Percentiles rank a stretch among this genome's conserved stretches.
These are phyloP conservation scores for Emydocephalus ijimae DNA, from an alignment of 2,113 vertebrate genomes.

Conservation along the genomic window DNA sequence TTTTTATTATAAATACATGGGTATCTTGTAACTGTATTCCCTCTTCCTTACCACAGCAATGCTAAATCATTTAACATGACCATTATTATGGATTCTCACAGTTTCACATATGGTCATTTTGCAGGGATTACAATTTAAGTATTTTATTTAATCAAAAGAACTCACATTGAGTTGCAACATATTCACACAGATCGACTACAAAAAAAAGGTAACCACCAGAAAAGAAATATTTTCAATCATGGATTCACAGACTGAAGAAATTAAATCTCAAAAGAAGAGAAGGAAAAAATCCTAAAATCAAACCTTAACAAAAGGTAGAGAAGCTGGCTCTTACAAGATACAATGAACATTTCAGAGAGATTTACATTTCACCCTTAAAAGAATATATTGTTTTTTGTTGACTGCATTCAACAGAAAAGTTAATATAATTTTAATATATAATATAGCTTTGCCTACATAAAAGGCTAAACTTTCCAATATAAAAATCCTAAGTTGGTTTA, in stretches of 20 bases:
- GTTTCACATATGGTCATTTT: slow-evolving; percentile 68
- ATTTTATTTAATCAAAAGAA: slow-evolving; percentile 66
- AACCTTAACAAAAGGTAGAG: background rate
- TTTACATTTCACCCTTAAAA: slow-evolving; percentile 7
- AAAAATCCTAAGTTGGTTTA: background rate
- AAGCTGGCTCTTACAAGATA: slow-evolving; percentile 16
- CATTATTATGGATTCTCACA: slow-evolving; percentile 66
- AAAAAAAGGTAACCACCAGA: slow-evolving; percentile 47
- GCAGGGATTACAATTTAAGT: slow-evolving; percentile 68
- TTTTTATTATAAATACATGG: slow-evolving; percentile 64
- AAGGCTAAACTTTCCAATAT: background rate
- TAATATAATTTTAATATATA: background rate
- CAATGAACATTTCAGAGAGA: background rate
- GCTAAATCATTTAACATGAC: slow-evolving; percentile 66
- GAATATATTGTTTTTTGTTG: slow-evolving; percentile 21
- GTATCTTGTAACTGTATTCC: slow-evolving; percentile 54
- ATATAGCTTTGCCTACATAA: background rate
- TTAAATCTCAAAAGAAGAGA: slow-evolving; percentile 39
- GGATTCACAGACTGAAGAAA: slow-evolving; percentile 45
- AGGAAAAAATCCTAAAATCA: slow-evolving; percentile 17
- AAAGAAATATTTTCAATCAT: slow-evolving; percentile 53
- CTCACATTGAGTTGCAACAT: slow-evolving; percentile 52
- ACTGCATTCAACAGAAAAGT: slow-evolving; percentile 11
- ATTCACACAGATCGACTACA: slow-evolving; percentile 63
- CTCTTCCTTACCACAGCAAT: slow-evolving; percentile 49